phyloP scores from a whole-genome alignment of 2,113 vertebrate species.

The Thinocorus orbignyianus region DNA sequence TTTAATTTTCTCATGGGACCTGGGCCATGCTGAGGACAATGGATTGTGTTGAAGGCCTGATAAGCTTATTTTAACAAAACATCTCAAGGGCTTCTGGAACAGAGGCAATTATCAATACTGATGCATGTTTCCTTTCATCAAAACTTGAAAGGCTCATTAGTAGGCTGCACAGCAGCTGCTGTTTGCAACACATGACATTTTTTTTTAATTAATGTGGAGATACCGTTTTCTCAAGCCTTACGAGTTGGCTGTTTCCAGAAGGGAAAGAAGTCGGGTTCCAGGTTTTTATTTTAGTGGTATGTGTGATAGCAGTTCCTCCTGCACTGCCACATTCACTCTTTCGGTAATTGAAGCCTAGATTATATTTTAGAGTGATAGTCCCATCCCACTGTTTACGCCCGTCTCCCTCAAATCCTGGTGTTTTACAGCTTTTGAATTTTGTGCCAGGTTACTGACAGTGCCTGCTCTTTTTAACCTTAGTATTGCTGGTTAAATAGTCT shows the following conservation, averaged over 20 bases:
- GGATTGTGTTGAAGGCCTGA: neutral
- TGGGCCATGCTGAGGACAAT: neutral
- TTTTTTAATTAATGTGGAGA: neutral
- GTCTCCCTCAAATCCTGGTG: neutral
- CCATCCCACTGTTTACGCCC: neutral
- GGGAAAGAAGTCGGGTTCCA: neutral
- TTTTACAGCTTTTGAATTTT: neutral
- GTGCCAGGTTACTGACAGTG: neutral
- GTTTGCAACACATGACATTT: neutral
- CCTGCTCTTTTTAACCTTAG: neutral
- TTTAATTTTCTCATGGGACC: conserved; percentile 29
- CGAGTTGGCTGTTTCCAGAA: neutral
- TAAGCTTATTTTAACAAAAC: conserved; percentile 23
- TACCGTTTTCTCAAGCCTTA: neutral
- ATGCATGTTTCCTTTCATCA: conserved; percentile 7
- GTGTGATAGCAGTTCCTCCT: neutral
- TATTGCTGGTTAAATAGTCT: neutral
- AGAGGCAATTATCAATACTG: conserved; percentile 13
- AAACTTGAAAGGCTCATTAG: neutral
- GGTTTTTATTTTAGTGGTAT: neutral
- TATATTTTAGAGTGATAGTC: neutral
- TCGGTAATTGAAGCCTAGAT: neutral
- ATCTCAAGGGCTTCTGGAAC: conserved; percentile 14
- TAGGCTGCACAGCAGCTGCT: conserved; percentile 7
- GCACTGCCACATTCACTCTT: neutral